Evolutionary conservation across 1,140 invertebrate genomes (phyloP).

Genomic region (Sitobion miscanthi): DNA sequence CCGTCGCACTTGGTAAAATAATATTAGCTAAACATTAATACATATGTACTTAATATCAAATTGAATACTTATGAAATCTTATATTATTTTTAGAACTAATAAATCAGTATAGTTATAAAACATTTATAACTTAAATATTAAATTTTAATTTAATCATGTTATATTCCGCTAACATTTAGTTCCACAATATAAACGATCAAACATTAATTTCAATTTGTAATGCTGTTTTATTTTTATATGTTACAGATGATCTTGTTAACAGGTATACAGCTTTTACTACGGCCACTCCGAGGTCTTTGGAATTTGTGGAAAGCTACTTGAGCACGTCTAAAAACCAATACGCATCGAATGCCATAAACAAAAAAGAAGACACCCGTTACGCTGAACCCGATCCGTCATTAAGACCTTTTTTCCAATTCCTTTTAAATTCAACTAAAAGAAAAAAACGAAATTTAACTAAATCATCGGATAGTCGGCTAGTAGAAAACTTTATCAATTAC

Average conservation of each 20-base stretch:
- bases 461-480: background rate
- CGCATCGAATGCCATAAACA: background rate
- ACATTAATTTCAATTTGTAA: background rate
- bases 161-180: background rate
- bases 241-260: constrained; percentile 47
- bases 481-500: constrained; percentile 28
- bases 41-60: background rate
- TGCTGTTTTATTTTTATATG: background rate
- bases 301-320: constrained; percentile 9
- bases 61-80: background rate
- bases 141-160: background rate
- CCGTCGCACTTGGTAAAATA: background rate
- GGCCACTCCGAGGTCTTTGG: constrained; percentile 21
- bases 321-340: constrained; percentile 12
- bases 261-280: constrained; percentile 41
- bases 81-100: background rate
- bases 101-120: background rate
- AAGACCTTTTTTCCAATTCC: constrained; percentile 49
- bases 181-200: background rate
- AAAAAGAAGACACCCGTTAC: constrained; percentile 9
- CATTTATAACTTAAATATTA: background rate
- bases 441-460: constrained; percentile 27
- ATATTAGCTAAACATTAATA: background rate
- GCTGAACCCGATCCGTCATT: constrained; percentile 43
- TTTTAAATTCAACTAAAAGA: constrained; percentile 42